phyloP scores from a whole-genome alignment of 1,140 invertebrate species.

The Leguminivora glycinivorella region DNA sequence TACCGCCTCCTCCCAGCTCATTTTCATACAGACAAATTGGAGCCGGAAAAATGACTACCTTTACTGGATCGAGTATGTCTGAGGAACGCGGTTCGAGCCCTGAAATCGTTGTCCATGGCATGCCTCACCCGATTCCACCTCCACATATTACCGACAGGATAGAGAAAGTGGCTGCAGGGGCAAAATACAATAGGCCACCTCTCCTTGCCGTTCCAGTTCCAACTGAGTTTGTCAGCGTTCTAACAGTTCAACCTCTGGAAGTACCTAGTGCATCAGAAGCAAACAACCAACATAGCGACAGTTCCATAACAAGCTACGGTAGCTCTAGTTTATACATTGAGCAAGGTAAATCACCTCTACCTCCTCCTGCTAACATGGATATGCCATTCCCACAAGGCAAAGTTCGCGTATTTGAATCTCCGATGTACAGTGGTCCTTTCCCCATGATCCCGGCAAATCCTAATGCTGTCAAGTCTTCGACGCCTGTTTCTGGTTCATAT shows the following conservation, averaged over 20 bases:
- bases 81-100: not conserved
- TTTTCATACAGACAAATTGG: constrained; percentile 20
- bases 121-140: not conserved
- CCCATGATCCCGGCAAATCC: not conserved
- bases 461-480: not conserved
- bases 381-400: not conserved
- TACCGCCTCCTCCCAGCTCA: not conserved
- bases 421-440: not conserved
- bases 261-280: not conserved
- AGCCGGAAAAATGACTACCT: not conserved
- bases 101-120: not conserved
- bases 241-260: not conserved
- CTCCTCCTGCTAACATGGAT: not conserved
- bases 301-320: constrained; percentile 20
- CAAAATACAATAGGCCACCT: constrained; percentile 1
- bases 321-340: not conserved
- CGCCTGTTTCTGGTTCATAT: constrained; percentile 10
- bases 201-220: constrained; percentile 4
- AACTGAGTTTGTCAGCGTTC: not conserved
- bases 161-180: not conserved
- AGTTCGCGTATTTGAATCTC: constrained; percentile 5
- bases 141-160: not conserved
- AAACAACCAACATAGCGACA: constrained; percentile 26
- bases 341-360: not conserved
- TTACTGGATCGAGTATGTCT: not conserved